Evolutionary conservation across 37 sponge, comb jelly and placozoan genomes (phyloP), one percentile per base, ranked within the genome.

Genomic region (Lycopodina hypogea): DNA sequence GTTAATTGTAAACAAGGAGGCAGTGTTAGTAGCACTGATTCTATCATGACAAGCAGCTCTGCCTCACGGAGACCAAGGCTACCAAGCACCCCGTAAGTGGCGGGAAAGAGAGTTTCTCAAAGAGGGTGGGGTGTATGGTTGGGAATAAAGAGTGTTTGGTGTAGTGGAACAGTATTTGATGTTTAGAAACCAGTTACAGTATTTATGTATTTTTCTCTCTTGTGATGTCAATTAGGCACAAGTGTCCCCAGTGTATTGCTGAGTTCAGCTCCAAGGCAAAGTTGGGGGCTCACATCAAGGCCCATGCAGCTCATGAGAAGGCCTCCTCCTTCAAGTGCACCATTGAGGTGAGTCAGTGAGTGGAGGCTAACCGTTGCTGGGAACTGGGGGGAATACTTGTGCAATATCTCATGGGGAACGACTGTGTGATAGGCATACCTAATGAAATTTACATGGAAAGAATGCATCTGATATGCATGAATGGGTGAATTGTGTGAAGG

Each of bases 231-330:
- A 56, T 14, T 24, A 81, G 82, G 53, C 45, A 70, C 62, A 60
- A 62, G 62, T 87, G 88, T 37, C 52, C 66, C 8, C 59, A 71
- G 3, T 87, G 88, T 41, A 8, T 28, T 18, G 82, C 42, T 33
- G 88, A 64, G 35, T 87, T 58, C 68, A 24, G 55, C 26, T 77
- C 88, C 35, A 77, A 76, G 52, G 77, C 78, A 15, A 87, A 87
- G 39, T 82, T 87, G 1, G 48, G 48, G 30, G 56, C 67, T 21
- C 91, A 90, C 69, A 45, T 58, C 23, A 42, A 61, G 40, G 38
- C 70, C 7, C 87, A 90, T 57, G 21, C 85, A 52, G 4, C 78
- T 40, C 37, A 38, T 2, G 70, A 80, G 55, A 81, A 72, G 61
- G 48, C 48, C 48, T 50, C 78, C 2, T 50, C 78, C 2, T 71